Conservation (phyloP, 2,888 invertebrate species). For the Syrphus vitripennis region DNA sequence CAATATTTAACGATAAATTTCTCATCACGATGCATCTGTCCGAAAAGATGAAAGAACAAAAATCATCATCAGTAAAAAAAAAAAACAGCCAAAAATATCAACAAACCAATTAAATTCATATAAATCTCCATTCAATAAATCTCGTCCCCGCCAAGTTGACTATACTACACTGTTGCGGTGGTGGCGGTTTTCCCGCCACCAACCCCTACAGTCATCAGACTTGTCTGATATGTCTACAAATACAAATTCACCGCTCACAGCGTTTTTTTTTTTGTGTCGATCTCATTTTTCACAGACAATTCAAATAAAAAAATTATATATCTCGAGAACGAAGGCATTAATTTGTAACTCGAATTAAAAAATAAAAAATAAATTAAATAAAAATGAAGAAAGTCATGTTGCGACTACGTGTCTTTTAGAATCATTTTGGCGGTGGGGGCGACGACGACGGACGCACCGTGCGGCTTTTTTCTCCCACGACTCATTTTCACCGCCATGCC, state of each 20-base stretch:
- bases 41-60: constrained; percentile 20
- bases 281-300: constrained; percentile 32
- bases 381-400: constrained; percentile 31
- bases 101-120: constrained; percentile 62
- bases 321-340: constrained; percentile 31
- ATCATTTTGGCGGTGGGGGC: not conserved
- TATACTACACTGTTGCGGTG: too few species aligned
- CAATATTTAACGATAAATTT: constrained; percentile 62
- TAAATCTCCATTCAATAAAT: constrained; percentile 50
- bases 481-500: constrained; percentile 19
- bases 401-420: constrained; percentile 55
- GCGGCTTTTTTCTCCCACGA: constrained; percentile 33
- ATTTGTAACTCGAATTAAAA: constrained; percentile 52
- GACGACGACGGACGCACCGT: not conserved
- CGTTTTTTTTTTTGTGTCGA: constrained; percentile 7
- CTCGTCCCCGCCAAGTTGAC: constrained; percentile 48
- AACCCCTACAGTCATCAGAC: constrained; percentile 44
- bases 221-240: constrained; percentile 39
- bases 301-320: not conserved
- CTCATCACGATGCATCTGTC: constrained; percentile 55
- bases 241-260: not conserved
- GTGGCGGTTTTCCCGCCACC: not conserved
- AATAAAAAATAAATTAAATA: constrained; percentile 46
- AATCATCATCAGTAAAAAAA: too few species aligned
- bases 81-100: constrained; percentile 45